Conservation (phyloP, 2,888 invertebrate species). For the Nesidiocoris tenuis region DNA sequence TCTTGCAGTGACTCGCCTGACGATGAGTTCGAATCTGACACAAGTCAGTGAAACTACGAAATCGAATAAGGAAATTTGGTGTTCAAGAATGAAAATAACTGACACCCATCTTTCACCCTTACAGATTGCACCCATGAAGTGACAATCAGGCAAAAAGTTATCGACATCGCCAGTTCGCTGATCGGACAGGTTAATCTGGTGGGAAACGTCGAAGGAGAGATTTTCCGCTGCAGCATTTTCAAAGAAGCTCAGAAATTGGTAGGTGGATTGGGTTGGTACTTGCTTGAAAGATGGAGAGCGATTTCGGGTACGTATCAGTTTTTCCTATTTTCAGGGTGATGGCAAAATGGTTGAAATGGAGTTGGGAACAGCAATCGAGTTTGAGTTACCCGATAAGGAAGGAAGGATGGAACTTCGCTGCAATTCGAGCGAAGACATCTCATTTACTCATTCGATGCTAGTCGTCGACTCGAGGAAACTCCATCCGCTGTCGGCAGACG, state of each 20-base stretch:
- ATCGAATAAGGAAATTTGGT: too few relatives aligned
- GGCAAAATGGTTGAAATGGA: neutral
- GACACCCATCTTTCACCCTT: too few relatives aligned
- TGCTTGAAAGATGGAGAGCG: neutral
- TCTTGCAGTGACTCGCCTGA: slow-evolving; percentile 13
- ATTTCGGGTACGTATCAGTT: too few relatives aligned
- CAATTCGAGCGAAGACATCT: slow-evolving; percentile 17
- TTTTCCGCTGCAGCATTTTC: neutral
- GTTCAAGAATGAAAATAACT: too few relatives aligned
- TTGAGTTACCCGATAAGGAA: slow-evolving; percentile 19
- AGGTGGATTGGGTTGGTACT: neutral
- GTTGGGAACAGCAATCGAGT: slow-evolving; percentile 4
- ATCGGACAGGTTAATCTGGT: slow-evolving; percentile 10
- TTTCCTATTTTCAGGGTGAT: slow-evolving; percentile 22
- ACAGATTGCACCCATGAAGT: slow-evolving; percentile 18
- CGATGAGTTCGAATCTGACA: slow-evolving; percentile 6
- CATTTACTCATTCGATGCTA: slow-evolving; percentile 9
- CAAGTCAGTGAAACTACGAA: slow-evolving; percentile 4
- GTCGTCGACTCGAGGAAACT: slow-evolving; percentile 25
- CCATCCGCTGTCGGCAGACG: slow-evolving; percentile 19
- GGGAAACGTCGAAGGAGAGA: slow-evolving; percentile 16
- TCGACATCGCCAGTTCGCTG: slow-evolving; percentile 21
- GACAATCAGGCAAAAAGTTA: slow-evolving; percentile 25
- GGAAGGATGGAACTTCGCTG: slow-evolving; percentile 28
- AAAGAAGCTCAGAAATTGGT: neutral